Conservation (phyloP, 2,113 vertebrate species). For the Labeo catla region DNA sequence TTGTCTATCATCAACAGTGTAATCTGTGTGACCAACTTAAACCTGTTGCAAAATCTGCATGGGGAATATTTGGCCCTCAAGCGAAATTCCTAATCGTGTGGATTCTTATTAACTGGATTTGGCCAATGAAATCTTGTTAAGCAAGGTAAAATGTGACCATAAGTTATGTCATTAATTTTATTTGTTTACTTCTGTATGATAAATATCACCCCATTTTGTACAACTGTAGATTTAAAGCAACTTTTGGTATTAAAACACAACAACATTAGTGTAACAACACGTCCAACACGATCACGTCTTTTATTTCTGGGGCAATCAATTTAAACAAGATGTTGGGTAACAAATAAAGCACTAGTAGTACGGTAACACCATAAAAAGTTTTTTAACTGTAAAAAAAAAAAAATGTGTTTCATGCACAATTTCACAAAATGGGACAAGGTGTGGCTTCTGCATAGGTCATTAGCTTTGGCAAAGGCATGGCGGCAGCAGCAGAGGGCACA, state of each 20-base stretch:
- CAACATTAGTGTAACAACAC: not conserved
- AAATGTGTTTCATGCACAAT: not conserved
- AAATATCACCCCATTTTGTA: not conserved
- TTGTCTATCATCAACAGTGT: not conserved
- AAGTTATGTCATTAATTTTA: not conserved
- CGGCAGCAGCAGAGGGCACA: slow-evolving; percentile 42
- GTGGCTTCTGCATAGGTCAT: slow-evolving; percentile 54
- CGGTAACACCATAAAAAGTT: not conserved
- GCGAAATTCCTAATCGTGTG: not conserved
- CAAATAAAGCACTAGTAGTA: slow-evolving; percentile 22
- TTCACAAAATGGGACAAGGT: slow-evolving; percentile 42
- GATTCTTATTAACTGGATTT: not conserved
- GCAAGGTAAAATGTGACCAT: not conserved
- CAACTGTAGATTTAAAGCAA: not conserved
- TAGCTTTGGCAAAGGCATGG: slow-evolving; percentile 67
- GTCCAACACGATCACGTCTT: not conserved
- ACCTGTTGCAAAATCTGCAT: not conserved
- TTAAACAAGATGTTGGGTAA: slow-evolving; percentile 5
- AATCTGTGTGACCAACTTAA: not conserved
- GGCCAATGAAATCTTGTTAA: not conserved
- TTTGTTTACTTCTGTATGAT: not conserved
- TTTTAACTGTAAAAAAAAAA: slow-evolving; percentile 41
- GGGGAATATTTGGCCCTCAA: not conserved
- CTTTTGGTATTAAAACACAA: slow-evolving; percentile 1
- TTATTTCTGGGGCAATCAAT: slow-evolving; percentile 18